Conservation (phyloP, 2,113 vertebrate species). For the Malurus alboscapulatus region DNA sequence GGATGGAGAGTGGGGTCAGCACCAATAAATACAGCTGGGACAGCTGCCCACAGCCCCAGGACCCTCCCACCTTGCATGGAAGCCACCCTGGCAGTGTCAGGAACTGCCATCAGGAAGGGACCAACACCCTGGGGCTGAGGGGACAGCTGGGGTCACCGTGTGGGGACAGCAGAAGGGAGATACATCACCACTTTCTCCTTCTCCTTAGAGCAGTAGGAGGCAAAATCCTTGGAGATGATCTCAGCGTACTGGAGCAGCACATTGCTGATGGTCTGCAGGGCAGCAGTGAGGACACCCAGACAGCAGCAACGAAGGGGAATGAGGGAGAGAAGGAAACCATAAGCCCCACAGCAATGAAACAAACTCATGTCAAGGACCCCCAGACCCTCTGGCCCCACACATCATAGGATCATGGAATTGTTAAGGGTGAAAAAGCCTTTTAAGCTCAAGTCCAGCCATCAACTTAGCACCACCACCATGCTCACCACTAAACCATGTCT, state of each 20-base stretch:
- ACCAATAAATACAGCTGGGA: not conserved
- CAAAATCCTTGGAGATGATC: constrained; percentile 92
- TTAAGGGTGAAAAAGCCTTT: not conserved
- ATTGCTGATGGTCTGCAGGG: constrained; percentile 92
- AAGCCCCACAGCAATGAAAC: not conserved
- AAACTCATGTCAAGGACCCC: not conserved
- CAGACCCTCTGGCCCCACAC: not conserved
- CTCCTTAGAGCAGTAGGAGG: constrained; percentile 94
- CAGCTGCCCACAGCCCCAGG: not conserved
- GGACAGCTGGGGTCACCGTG: not conserved
- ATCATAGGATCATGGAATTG: not conserved
- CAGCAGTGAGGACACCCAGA: not conserved
- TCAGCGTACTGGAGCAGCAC: constrained; percentile 94
- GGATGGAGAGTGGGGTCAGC: not conserved
- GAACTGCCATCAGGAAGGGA: not conserved
- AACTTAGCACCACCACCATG: not conserved
- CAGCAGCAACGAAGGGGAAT: not conserved
- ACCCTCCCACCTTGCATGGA: not conserved
- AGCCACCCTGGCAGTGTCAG: not conserved
- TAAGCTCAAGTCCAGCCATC: not conserved
- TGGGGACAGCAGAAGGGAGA: not conserved
- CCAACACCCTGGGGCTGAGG: rapidly evolving
- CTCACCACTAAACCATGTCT: not conserved
- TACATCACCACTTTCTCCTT: constrained; percentile 89
- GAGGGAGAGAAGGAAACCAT: not conserved